Conservation (phyloP, 2,113 vertebrate genomes). For the Acinonyx jubatus region DNA sequence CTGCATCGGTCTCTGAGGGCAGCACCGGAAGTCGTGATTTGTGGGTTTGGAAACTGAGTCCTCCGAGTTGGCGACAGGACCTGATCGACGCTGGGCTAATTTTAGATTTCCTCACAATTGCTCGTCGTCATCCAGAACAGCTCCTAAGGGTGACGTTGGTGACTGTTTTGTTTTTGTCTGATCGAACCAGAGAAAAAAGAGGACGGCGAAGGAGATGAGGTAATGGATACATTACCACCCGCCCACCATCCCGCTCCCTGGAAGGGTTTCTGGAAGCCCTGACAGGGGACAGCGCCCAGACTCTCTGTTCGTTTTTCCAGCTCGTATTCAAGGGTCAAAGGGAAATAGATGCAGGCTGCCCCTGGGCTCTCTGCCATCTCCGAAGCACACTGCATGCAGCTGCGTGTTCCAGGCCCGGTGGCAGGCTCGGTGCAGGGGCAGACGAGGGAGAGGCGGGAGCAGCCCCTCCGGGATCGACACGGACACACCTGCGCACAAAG, state of each 20-base stretch:
- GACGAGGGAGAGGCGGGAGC: background rate
- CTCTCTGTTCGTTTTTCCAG: background rate
- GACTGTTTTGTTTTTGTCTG: slow-evolving; percentile 60
- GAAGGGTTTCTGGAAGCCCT: slow-evolving; percentile 42
- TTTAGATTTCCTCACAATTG: slow-evolving; percentile 76
- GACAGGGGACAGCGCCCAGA: slow-evolving; percentile 14
- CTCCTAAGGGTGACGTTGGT: slow-evolving; percentile 44
- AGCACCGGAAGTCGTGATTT: accelerated
- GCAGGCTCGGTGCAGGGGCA: accelerated
- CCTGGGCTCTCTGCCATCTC: background rate
- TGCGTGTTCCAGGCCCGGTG: accelerated
- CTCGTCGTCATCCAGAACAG: slow-evolving; percentile 68
- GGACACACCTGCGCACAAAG: accelerated
- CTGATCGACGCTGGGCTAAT: slow-evolving; percentile 71
- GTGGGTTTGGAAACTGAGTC: slow-evolving; percentile 54
- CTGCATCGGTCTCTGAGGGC: background rate
- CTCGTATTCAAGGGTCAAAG: background rate
- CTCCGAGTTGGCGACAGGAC: background rate
- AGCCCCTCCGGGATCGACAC: accelerated
- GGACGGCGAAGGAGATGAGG: slow-evolving; percentile 53
- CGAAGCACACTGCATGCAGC: accelerated
- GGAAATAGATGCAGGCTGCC: background rate
- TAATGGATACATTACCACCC: slow-evolving; percentile 50
- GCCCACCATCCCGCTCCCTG: background rate
- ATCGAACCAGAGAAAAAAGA: slow-evolving; percentile 53